Evolutionary conservation across 2,113 vertebrate species (phyloP), one percentile per base, ranked within the genome.

Genomic region (Paradoxurus hermaphroditus): DNA sequence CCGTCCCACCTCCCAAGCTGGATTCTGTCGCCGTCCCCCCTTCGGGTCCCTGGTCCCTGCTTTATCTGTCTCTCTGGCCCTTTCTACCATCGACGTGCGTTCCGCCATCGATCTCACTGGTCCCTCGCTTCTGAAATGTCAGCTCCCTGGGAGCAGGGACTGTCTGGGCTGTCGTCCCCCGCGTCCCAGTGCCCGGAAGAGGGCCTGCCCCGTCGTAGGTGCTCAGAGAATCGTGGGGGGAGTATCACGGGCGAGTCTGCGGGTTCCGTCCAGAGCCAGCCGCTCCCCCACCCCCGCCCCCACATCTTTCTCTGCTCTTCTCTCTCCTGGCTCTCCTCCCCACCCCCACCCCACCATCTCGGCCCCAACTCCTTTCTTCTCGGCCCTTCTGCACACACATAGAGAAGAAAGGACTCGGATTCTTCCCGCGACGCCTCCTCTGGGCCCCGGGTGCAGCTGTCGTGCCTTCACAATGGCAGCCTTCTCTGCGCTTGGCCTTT

Each of bases 401-500:
- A 85, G n/a, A 96, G 91, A 56, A 96, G 94, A 96, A 93, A 82
- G 83, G 73, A 0, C 59, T 44, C 8, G 0, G 36, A 18, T 59
- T 82, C n/a, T 36, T 51, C 90, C 94, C 0, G 36, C 25, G 92
- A 10, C 0, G 19, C 34, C 4, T 7, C 65, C 59, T 27, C 73
- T 0, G 6, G 67, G 36, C 36, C 53, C 53, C 82, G 0, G 7
- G 29, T 21, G 81, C 97, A 97, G 97, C 96, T 97, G 96, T n/a
- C 79, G 51, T 29, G 21, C 82, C 77, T 7, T 31, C 65, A 98
- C 98, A 98, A 97, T 92, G 75, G 75, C 79, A 0, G 95, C 97
- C 97, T 98, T 98, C 90, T 97, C 96, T 93, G 0, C 0, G 19
- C 93, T 73, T 96, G 96, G 97, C 94, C 59, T 73, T 31, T 2